Base-by-base conservation (phyloP, 2,113 vertebrate species). In the Psittacula cyanocephala region DNA sequence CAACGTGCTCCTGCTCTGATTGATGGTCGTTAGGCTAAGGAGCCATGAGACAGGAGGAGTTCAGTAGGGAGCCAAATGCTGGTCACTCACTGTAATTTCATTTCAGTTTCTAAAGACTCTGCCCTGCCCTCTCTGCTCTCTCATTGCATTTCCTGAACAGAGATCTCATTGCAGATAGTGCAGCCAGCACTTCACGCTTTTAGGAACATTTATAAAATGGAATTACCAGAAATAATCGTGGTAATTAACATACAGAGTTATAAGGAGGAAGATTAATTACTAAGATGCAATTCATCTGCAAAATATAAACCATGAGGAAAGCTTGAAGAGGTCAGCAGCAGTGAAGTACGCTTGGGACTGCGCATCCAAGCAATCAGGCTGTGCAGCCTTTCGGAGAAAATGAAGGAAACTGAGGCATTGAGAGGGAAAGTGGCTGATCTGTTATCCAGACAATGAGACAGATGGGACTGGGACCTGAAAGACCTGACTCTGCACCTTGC, bases 181-280 rank as follows among this genome's bases (percentile, higher is more conserved):
- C 93, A 84, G 65, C 65, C 69, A 9, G 86, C 17, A 44, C 90
- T 86, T 91, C 6, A 18, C 9, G 67, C 92, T 94, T 96, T 78
- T 63, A 88, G 91, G 76, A 94, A 88, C 90, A 11, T 88, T 96
- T 92, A n/a, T 76, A 46, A 92, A 94, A 72, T 96, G 92, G 95
- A 94, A 94, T 93, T 93, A 91, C 95, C 90, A 92, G 95, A 92
- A 97, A 97, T 95, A 95, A 96, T 96, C 86, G 43, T 17, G 62
- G 74, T 92, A 94, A 96, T 97, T 95, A 97, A 93, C 92, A 96
- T 68, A 88, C 3, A 69, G 77, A 84, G 69, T 64, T 88, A 74
- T 57, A 57, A 81, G 81, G 20, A 67, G 69, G 60, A 86, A 95
- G 95, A 95, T 96, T 92, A 95, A 97, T 97, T 96, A 93, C 83